Conservation (phyloP, 2,888 invertebrate genomes). For the Norana najaformis region DNA sequence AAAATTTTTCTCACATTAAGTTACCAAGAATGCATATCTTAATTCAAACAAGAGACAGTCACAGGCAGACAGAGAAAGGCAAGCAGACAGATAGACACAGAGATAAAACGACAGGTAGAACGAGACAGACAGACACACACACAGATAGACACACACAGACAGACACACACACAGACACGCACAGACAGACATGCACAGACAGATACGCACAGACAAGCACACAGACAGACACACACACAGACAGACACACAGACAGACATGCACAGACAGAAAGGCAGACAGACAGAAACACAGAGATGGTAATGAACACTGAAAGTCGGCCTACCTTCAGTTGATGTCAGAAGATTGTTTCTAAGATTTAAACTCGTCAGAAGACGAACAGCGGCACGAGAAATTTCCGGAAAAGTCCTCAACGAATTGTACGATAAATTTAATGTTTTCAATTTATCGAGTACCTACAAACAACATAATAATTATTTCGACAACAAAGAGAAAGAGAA, state of each 20-base stretch:
- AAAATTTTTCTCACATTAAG: too few species aligned
- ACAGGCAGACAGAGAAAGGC: background rate
- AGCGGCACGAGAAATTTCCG: background rate
- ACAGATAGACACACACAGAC: background rate
- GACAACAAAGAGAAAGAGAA: too few species aligned
- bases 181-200: background rate
- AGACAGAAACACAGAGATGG: background rate
- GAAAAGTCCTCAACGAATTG: background rate
- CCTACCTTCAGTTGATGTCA: background rate
- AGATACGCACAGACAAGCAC: background rate
- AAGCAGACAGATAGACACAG: background rate
- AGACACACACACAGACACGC: background rate
- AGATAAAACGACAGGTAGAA: background rate
- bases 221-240: background rate
- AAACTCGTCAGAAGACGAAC: background rate
- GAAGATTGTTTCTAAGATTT: constrained; percentile 17
- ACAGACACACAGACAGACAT: background rate
- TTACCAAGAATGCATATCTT: too few species aligned
- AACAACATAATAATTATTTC: too few species aligned
- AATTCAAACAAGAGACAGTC: too few species aligned
- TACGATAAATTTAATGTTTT: background rate
- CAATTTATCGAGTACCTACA: constrained; percentile 9
- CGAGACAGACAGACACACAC: background rate
- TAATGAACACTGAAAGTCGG: background rate
- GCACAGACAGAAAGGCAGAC: background rate